Base-by-base conservation (phyloP, 1,140 invertebrate species). In the Caerostris extrusa region DNA sequence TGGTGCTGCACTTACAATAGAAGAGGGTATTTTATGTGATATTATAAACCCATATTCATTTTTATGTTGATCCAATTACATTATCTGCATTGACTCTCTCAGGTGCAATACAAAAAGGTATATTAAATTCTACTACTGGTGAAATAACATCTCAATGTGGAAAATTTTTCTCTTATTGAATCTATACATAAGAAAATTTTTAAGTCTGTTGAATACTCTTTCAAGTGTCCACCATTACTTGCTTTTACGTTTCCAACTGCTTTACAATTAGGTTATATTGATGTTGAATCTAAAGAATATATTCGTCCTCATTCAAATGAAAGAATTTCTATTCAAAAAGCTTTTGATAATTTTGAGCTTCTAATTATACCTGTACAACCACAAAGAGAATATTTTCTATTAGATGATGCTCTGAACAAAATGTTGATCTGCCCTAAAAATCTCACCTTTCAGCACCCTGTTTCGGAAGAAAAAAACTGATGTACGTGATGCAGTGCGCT, bases 21-120 rank as follows among this genome's bases (percentile, higher is more conserved):
- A 97, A 93, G 98, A 98, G 96, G 98, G 98, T 10, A 98, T 99
- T 83, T 96, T 97, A 91, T 98, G 98, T 96, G 98, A 98, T 96
- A 98, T 98, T 94, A 97, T 98, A 86, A 98, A 98, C 96, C 97
- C 98, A 0, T 95, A 97, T 88, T 98, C 98, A 7, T 96, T 96
- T n/a, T 53, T 95, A 97, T 57, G 96, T 96, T 3, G 96, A 97
- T 94, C 97, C 97, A 12, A 69, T 83, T 96, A 96, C 5, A 97
- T 96, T 56, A 96, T 96, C 56, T 96, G 96, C 95, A 96, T 96
- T 94, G 96, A 98, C 69, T 98, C 98, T 99, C 50, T 96, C 97
- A 93, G 97, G 98, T 95, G 98, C 98, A 6, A 97, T 99, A 94
- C 96, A 97, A 69, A 97, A 96, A 92, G 97, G 97, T 64, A 96